Evolutionary conservation across 2,888 invertebrate genomes (phyloP).

Genomic region (Ectropis crepuscularia): DNA sequence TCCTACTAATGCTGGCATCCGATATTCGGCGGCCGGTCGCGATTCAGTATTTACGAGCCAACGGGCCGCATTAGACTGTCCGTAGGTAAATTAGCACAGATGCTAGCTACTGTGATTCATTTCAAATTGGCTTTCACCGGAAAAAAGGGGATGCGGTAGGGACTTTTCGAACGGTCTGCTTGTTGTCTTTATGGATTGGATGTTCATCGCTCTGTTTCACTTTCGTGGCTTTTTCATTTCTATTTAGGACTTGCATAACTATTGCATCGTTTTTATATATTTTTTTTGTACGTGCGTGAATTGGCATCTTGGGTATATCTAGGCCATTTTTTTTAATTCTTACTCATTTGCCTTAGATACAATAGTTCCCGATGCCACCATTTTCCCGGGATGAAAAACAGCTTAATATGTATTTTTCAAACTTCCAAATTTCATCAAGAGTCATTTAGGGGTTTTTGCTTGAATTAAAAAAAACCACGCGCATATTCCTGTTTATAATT

Average conservation of each 20-base stretch:
- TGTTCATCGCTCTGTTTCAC: background rate
- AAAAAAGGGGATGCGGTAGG: constrained; percentile 75
- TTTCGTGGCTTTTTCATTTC: background rate
- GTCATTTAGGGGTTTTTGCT: too few relatives aligned
- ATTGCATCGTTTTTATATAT: background rate
- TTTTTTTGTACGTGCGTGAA: too few relatives aligned
- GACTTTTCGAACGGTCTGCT: constrained; percentile 75
- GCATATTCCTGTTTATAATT: too few relatives aligned
- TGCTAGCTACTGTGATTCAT: constrained; percentile 84
- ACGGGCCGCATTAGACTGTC: constrained; percentile 83
- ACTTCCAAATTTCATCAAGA: too few relatives aligned
- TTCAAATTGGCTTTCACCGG: constrained; percentile 84
- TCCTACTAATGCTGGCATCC: constrained; percentile 84
- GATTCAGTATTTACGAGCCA: constrained; percentile 82
- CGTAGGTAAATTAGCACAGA: constrained; percentile 85
- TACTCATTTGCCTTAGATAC: too few relatives aligned
- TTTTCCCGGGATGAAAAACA: too few relatives aligned
- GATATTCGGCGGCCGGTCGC: constrained; percentile 83
- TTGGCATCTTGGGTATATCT: too few relatives aligned
- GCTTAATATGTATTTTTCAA: too few relatives aligned
- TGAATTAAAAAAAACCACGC: too few relatives aligned
- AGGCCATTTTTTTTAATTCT: too few relatives aligned
- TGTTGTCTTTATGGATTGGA: constrained; percentile 54
- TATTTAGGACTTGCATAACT: background rate
- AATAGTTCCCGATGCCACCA: too few relatives aligned